Base-by-base conservation (phyloP, 2,888 invertebrate genomes). In the Brachycybe producta region DNA sequence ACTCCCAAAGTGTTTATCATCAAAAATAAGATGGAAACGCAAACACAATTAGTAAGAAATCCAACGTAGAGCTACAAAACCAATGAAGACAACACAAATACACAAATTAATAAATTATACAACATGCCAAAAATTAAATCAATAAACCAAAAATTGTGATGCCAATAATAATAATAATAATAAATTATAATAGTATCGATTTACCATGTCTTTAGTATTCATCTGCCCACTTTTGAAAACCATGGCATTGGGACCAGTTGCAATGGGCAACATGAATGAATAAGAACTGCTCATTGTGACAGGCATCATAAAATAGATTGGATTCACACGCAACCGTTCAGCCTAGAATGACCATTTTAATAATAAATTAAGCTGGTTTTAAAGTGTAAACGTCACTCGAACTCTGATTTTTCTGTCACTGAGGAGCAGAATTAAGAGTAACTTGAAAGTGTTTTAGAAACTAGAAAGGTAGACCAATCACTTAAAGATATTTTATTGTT, bases 1-100 rank as follows among this genome's bases (percentile, higher is more conserved):
- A 70, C 68, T 0, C 82, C 86, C 75, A 82, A 81, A 0, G 82
- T 80, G 40, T 83, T 80, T 65, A 84, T 82, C 15, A 81, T 73
- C 0, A 76, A 66, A 64, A 81, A 80, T 5, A 86, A 74, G 2
- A 83, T 67, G 2, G 80, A 59, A 0, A 87, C 75, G 0, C 85
- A 82, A 41, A 85, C 76, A 48, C 67, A 65, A 55, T 83, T 84
- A 23, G 90, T 83, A 0, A 82, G 79, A 54, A 82, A 76, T 11
- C 86, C 86, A 45, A 82, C 82, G 53, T 82, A 70, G 0, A 80
- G 76, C 80, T 80, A 67, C 21, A 64, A 62, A 54, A 41, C 46
- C 41, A 26, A 47, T 7, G 17, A 26, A 21, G n/a, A 30, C 26
- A 46, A 47, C 8, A 17, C 21, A 41, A 35, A 15, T 38, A n/a